phyloP scores from a whole-genome alignment of 1,140 invertebrate genomes.

The Meloidogyne floridensis region DNA sequence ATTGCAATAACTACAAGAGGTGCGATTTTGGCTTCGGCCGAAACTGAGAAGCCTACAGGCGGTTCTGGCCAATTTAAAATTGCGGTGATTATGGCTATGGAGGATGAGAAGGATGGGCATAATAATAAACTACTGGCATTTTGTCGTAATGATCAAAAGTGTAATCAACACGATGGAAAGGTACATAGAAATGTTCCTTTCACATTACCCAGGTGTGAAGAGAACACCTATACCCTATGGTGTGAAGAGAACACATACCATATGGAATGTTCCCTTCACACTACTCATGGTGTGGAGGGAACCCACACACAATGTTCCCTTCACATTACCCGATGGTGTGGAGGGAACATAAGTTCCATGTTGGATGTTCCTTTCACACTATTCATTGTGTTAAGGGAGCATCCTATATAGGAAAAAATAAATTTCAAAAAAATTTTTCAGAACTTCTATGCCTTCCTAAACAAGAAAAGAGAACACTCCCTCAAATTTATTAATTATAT shows the following conservation, averaged over 20 bases:
- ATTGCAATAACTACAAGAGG: slow-evolving; percentile 30
- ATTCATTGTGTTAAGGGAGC: too few relatives aligned
- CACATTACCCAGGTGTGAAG: neutral
- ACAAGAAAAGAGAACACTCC: neutral
- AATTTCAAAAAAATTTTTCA: slow-evolving; percentile 36
- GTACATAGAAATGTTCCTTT: slow-evolving; percentile 28
- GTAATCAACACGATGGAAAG: slow-evolving; percentile 46
- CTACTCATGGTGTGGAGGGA: neutral
- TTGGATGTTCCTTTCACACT: too few relatives aligned
- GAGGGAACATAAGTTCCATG: too few relatives aligned
- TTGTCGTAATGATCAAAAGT: slow-evolving; percentile 45
- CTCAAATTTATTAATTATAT: neutral
- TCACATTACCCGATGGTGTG: neutral
- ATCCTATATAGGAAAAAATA: slow-evolving; percentile 32
- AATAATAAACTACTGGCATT: slow-evolving; percentile 44
- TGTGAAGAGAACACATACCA: too few relatives aligned
- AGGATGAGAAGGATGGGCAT: slow-evolving; percentile 34
- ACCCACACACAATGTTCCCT: slow-evolving; percentile 28
- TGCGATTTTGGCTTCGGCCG: slow-evolving; percentile 26
- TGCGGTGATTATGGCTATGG: slow-evolving; percentile 35
- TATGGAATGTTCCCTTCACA: slow-evolving; percentile 28
- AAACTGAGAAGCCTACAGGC: slow-evolving; percentile 44
- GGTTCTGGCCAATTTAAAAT: slow-evolving; percentile 48
- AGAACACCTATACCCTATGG: neutral
- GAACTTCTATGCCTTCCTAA: slow-evolving; percentile 13